Evolutionary conservation across 2,113 vertebrate species (phyloP).

Genomic region (Ploceus nigricollis): DNA sequence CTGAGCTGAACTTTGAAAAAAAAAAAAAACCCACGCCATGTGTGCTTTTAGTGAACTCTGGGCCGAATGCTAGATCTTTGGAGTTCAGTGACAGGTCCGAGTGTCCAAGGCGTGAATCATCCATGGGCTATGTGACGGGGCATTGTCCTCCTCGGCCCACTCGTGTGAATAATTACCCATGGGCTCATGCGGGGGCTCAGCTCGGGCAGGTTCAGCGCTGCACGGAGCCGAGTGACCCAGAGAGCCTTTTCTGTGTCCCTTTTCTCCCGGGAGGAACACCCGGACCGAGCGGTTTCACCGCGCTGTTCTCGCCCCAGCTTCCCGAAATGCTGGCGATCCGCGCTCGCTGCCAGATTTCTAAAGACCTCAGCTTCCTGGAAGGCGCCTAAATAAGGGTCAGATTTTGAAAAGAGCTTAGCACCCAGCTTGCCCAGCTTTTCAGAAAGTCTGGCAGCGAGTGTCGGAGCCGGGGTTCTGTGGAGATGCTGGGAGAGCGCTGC

Average conservation of each 20-base stretch:
- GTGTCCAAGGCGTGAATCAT: constrained; percentile 27
- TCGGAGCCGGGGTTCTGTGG: neutral
- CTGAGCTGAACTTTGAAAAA: neutral
- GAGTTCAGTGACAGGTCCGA: neutral
- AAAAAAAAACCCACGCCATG: neutral
- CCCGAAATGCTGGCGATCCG: neutral
- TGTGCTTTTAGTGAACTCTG: constrained; percentile 11
- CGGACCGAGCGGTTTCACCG: neutral
- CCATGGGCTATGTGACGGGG: neutral
- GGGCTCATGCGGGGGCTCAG: neutral
- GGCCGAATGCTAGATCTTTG: neutral
- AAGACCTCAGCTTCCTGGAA: constrained; percentile 3
- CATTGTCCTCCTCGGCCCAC: neutral
- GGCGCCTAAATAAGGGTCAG: constrained; percentile 25
- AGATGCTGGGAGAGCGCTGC: neutral
- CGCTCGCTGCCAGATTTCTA: neutral
- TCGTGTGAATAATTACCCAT: neutral
- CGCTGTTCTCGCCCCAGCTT: neutral
- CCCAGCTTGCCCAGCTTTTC: constrained; percentile 14
- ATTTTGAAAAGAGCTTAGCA: constrained; percentile 33
- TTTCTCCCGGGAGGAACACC: neutral
- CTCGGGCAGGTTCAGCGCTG: neutral
- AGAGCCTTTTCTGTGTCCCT: neutral
- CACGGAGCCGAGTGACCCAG: neutral
- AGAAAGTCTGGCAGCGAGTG: constrained; percentile 7